Evolutionary conservation across 2,113 vertebrate genomes (phyloP).

Genomic region (Saiga tatarica): DNA sequence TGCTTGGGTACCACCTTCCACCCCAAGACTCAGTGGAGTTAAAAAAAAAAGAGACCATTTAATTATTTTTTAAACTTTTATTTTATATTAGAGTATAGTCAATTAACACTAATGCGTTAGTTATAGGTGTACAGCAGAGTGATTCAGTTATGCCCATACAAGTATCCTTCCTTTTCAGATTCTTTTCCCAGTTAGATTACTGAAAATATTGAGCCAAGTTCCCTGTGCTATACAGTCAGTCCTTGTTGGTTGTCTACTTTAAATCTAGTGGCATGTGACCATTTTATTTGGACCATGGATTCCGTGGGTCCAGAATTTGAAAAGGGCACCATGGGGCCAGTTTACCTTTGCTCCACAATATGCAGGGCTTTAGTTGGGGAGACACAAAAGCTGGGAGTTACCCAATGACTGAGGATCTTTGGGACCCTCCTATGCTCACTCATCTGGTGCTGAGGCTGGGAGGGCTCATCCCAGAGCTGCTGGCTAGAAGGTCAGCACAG

Average conservation of each 20-base stretch:
- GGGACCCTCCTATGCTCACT: background rate
- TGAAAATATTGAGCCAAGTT: background rate
- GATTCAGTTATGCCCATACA: background rate
- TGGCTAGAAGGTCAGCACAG: background rate
- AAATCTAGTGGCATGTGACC: background rate
- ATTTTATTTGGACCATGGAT: background rate
- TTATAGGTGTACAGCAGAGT: background rate
- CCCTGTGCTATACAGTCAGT: background rate
- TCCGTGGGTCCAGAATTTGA: background rate
- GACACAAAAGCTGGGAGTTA: background rate
- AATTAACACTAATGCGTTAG: background rate
- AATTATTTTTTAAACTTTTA: background rate
- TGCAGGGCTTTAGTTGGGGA: background rate
- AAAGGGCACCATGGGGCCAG: background rate
- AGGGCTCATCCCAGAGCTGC: background rate
- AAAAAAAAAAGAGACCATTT: background rate
- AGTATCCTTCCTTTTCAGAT: background rate
- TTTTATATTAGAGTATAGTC: background rate
- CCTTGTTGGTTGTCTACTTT: background rate
- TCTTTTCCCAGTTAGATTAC: background rate
- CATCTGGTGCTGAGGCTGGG: background rate
- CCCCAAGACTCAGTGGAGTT: background rate
- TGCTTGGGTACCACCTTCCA: background rate
- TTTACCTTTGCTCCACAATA: background rate
- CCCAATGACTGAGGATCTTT: background rate